Evolutionary conservation across 37 sponge, comb jelly and placozoan species (phyloP).

Genomic region (Ephydatia muelleri): DNA sequence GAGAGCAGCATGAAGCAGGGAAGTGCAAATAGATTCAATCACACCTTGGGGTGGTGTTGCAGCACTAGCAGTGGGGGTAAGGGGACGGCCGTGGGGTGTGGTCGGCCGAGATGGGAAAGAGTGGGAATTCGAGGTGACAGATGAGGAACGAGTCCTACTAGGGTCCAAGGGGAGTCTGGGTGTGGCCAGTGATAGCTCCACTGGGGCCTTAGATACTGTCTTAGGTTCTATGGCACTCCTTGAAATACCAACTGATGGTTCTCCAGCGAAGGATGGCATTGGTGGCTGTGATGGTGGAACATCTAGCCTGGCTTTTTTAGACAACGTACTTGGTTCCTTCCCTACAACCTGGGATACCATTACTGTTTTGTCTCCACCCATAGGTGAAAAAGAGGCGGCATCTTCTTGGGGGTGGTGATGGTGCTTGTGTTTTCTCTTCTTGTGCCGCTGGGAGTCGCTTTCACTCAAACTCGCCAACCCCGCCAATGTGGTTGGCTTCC

Average conservation of each 20-base stretch:
- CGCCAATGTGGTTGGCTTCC: not conserved
- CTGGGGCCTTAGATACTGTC: not conserved
- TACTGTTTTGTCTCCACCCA: not conserved
- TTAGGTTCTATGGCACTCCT: not conserved
- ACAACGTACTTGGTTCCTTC: not conserved
- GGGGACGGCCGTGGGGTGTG: not conserved
- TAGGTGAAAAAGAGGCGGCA: not conserved
- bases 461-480: not conserved
- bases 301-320: not conserved
- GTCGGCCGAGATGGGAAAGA: not conserved
- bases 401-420: not conserved
- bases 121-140: not conserved
- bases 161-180: no score
- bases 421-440: constrained; percentile 7
- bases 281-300: not conserved
- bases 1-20: not conserved
- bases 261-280: not conserved
- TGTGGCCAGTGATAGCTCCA: not conserved
- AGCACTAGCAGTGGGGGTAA: not conserved
- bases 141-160: not conserved
- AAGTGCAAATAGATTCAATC: not conserved
- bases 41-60: not conserved
- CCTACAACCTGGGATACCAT: not conserved
- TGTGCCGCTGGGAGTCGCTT: not conserved
- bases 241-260: not conserved